Percentiles rank a stretch among this genome's conserved stretches.
These are phyloP conservation scores for Psophia crepitans DNA, from an alignment of 2,113 vertebrate species.

Conservation along the genomic window DNA sequence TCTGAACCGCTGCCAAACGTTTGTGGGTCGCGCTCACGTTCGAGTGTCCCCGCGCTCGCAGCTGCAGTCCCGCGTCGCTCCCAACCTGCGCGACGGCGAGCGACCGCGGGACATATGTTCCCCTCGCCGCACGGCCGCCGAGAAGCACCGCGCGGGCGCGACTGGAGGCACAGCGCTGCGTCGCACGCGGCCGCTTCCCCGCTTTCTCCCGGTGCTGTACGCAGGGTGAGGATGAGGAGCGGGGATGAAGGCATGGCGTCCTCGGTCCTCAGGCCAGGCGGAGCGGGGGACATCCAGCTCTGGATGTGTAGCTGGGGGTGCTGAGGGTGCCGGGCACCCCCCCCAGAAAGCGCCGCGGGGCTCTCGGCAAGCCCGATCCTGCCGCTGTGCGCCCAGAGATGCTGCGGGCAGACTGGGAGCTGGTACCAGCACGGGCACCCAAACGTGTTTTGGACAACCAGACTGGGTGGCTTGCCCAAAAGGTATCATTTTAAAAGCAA, in stretches of 20 bases:
- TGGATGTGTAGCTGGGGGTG: background rate
- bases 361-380: background rate
- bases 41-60: slow-evolving; percentile 45
- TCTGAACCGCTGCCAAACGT: slow-evolving; percentile 61
- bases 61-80: slow-evolving; percentile 23
- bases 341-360: background rate
- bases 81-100: slow-evolving; percentile 37
- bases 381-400: background rate
- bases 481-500: accelerated
- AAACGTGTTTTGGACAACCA: accelerated
- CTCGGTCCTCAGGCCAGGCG: accelerated
- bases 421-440: accelerated
- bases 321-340: background rate
- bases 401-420: background rate
- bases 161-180: background rate
- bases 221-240: background rate
- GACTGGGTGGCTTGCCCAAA: too few relatives aligned
- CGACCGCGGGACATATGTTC: background rate
- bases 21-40: slow-evolving; percentile 52
- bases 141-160: background rate
- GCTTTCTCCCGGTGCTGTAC: too few relatives aligned
- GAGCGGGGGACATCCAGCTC: background rate
- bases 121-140: background rate
- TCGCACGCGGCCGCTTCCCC: too few relatives aligned
- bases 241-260: background rate